These are phyloP conservation scores for Grammomys dolichurus DNA, from an alignment of 2,113 vertebrate species.

Conservation along the genomic window DNA sequence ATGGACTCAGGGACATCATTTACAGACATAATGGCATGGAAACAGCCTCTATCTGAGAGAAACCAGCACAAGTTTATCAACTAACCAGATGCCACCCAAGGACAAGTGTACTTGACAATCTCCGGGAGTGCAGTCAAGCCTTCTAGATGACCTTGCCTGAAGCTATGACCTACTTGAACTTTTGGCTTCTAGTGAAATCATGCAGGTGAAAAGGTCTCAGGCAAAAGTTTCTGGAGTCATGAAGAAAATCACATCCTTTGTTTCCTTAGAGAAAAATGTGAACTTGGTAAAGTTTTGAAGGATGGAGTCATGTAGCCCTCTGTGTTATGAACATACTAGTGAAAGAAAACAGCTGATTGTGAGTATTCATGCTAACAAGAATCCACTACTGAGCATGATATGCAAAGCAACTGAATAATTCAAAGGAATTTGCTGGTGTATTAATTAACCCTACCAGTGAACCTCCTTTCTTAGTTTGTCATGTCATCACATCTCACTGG, in stretches of 20 bases:
- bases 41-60: constrained; percentile 16
- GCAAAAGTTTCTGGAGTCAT: not conserved
- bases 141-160: not conserved
- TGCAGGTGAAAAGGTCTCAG: not conserved
- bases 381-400: not conserved
- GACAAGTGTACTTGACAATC: constrained; percentile 1
- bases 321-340: not conserved
- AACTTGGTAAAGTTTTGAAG: not conserved
- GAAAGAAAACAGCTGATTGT: not conserved
- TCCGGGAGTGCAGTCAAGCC: not conserved
- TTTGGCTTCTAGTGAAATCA: not conserved
- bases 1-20: constrained; percentile 46
- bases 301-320: too few species aligned
- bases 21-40: constrained; percentile 21
- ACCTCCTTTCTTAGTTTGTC: not conserved
- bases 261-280: not conserved
- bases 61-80: not conserved
- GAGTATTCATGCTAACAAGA: not conserved
- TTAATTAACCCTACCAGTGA: not conserved
- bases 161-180: not conserved
- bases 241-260: not conserved
- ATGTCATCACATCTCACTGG: not conserved
- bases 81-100: not conserved
- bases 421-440: not conserved
- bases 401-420: not conserved